These are phyloP conservation scores for Artibeus jamaicensis DNA, from an alignment of 2,797 vertebrate genomes.

Conservation along the genomic window DNA sequence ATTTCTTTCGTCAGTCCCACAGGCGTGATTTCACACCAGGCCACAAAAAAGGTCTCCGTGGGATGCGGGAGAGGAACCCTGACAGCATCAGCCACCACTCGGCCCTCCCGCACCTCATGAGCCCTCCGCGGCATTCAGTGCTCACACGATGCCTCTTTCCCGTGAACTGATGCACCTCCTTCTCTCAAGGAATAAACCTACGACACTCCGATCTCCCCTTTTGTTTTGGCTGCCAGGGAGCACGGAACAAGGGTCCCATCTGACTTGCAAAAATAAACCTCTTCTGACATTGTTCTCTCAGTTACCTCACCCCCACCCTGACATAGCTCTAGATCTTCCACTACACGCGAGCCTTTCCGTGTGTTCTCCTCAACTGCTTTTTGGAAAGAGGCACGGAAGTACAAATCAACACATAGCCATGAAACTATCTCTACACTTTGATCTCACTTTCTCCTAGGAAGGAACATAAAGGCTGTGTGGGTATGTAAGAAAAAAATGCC, in stretches of 20 bases:
- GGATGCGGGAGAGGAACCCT: neutral
- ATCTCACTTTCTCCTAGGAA: constrained; percentile 23
- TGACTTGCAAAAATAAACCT: constrained; percentile 20
- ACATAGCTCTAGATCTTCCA: neutral
- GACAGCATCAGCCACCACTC: neutral
- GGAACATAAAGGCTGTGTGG: neutral
- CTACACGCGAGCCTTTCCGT: neutral
- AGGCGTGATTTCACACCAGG: neutral
- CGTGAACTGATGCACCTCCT: neutral
- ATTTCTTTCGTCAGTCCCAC: neutral
- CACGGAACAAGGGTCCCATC: neutral
- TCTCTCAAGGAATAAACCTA: neutral
- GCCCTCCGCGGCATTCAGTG: neutral
- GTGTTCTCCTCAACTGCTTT: neutral
- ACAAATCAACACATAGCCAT: constrained; percentile 17
- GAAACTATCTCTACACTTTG: neutral
- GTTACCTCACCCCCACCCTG: neutral
- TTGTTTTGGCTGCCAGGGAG: neutral
- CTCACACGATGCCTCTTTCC: neutral
- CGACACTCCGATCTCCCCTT: neutral
- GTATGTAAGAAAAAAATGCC: neutral
- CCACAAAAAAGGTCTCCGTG: constrained; percentile 8
- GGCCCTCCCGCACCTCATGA: neutral
- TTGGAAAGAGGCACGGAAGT: neutral
- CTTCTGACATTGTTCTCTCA: neutral